Evolutionary conservation across 2,113 vertebrate species (phyloP), one percentile per base, ranked within the genome.

Genomic region (Bostrychus sinensis): DNA sequence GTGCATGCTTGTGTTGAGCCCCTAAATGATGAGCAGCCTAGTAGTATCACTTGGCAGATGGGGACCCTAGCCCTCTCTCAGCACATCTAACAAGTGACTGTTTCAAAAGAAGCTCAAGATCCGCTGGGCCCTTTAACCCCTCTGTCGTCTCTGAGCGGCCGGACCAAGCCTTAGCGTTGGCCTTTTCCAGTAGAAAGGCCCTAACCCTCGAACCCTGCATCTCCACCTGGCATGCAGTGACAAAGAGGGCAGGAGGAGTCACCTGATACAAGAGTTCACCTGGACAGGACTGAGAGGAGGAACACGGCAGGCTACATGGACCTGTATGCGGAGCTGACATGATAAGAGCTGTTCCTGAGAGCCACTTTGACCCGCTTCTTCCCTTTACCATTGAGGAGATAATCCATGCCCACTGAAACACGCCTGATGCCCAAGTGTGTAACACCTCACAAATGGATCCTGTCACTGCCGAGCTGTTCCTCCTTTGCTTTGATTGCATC

Each of bases 11-110:
- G n/a, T 77, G 73, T 86, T 88, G 80, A 75, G 86, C 85, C 80
- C 75, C 51, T 72, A 82, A 89, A 87, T 89, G 78, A 89, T 63
- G 78, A 86, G 69, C 82, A 46, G 76, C 32, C 78, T 88, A 75
- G 77, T 88, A 61, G 75, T 72, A 83, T 70, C 78, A 88, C 66
- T 74, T 77, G 86, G 84, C 89, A 91, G 89, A 89, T 87, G 86
- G 89, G 76, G 85, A 85, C 85, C 86, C 84, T 62, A 54, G 77
- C 75, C 87, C 70, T 76, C 61, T 64, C 72, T 43, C 48, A 23
- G 22, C 53, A 78, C 55, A 80, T 73, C 56, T 43, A 88, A 86
- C 85, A 83, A 56, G 75, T 71, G 53, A 86, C 75, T 85, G 88
- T 86, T 88, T 81, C 19, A 19, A 50, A 59, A 46, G 70, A 57